Evolutionary conservation across 2,797 vertebrate genomes (phyloP), one percentile per base, ranked within the genome.

Genomic region (Spheniscus humboldti): DNA sequence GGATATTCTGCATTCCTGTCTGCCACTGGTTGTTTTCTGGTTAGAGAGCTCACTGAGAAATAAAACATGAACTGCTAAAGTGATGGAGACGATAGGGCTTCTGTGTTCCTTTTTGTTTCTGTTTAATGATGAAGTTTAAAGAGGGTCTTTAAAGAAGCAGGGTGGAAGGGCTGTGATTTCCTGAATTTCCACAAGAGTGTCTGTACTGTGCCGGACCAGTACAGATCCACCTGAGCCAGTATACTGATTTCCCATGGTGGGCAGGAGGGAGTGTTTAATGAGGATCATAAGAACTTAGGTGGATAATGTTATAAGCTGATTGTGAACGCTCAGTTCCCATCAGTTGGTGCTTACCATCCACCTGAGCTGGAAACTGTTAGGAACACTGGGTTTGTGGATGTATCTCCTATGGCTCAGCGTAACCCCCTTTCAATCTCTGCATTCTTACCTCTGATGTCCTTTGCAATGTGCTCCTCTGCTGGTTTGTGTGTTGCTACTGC

Each of bases 1-100:
- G 76, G 57, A 30, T 86, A 59, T 92, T 93, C 86, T 67, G 30
- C 83, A 82, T 94, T 92, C 90, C 52, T 93, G 62, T 91, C 86
- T 69, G 74, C 87, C 86, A 66, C 43, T 86, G 56, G 18, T 78
- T 25, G 13, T 78, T 78, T 86, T 74, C 43, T 95, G 85, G 7
- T 89, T 76, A 47, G 71, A 76, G 76, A 67, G 33, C 68, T 89
- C 35, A 20, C 45, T 53, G 74, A 48, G 55, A 85, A 87, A 55
- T 79, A 66, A 82, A 86, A 43, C 8, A 19, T 25, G 55, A 93
- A 62, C 17, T n/a, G 2, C 76, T 62, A n/a, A 69, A 81, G 66
- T 0, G 3, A 4, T 52, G 62, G 17, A 55, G 75, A 64, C 75
- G 41, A 57, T 18, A 33, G 45, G 20, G 33, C 24, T 91, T 88